Percentiles rank a stretch among this genome's conserved stretches.
Evolutionary conservation across 30 jellyfish, hydroid and myxozoan species (phyloP).

Genomic region (Mastigias papua): DNA sequence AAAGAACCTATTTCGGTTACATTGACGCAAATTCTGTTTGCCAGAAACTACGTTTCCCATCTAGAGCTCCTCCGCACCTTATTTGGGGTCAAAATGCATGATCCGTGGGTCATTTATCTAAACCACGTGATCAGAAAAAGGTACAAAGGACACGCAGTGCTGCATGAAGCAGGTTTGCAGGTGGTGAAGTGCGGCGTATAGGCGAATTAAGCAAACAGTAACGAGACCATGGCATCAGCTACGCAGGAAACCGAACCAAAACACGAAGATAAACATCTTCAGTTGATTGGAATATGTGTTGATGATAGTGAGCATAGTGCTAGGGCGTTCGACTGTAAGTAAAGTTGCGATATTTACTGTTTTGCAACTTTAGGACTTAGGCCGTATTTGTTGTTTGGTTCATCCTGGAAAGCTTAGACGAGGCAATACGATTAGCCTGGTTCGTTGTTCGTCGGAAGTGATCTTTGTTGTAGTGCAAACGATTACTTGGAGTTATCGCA

Average conservation of each 20-base stretch:
- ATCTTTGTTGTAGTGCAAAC: too few species aligned
- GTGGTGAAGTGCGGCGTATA: slow-evolving; percentile 8
- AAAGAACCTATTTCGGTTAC: too few species aligned
- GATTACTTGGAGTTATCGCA: too few species aligned
- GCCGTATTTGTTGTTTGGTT: background rate
- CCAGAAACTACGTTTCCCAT: too few species aligned
- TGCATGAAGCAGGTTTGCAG: slow-evolving; percentile 25
- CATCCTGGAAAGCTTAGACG: too few species aligned
- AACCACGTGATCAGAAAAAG: slow-evolving; percentile 1
- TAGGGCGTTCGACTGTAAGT: slow-evolving; percentile 89
- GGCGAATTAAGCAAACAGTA: background rate
- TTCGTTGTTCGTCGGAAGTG: too few species aligned
- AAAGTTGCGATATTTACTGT: background rate
- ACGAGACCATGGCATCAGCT: slow-evolving; percentile 53
- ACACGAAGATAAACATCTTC: slow-evolving; percentile 41
- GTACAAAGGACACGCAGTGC: background rate
- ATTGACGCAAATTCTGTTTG: too few species aligned
- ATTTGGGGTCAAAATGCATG: too few species aligned
- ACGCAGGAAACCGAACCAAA: slow-evolving; percentile 44
- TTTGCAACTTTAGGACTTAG: background rate
- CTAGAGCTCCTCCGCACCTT: too few species aligned
- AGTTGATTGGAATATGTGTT: slow-evolving; percentile 79
- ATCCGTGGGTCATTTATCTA: background rate
- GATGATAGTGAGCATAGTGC: slow-evolving; percentile 84
- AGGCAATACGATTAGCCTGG: too few species aligned